Conservation (phyloP, 2,888 invertebrate species). For the Hirtodrosophila alboralis region DNA sequence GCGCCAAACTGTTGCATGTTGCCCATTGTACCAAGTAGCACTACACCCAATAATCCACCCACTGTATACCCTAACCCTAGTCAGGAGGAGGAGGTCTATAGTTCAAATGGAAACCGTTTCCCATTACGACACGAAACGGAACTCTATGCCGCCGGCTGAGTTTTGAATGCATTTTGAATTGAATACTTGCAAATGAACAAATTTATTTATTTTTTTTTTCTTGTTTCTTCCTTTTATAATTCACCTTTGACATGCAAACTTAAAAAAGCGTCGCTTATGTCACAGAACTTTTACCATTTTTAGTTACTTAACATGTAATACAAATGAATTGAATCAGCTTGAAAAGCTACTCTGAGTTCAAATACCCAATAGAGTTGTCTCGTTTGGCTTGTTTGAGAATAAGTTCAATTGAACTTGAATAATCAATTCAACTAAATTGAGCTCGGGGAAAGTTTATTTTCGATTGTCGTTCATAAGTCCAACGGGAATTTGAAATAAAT, state of each 20-base stretch:
- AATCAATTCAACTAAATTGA: no score
- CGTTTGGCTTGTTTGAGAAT: no score
- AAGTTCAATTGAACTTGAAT: no score
- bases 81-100: background rate
- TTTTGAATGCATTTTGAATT: constrained; percentile 53
- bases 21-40: constrained; percentile 25
- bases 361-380: no score
- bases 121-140: constrained; percentile 33
- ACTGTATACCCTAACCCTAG: constrained; percentile 1
- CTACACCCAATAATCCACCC: background rate
- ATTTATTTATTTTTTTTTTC: no score
- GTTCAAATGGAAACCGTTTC: constrained; percentile 31
- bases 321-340: no score
- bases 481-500: no score
- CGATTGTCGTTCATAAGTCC: no score
- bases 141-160: constrained; percentile 20
- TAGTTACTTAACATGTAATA: no score
- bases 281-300: constrained; percentile 22
- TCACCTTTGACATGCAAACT: constrained; percentile 73
- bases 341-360: no score
- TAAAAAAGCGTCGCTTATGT: constrained; percentile 39
- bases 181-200: constrained; percentile 46
- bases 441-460: no score
- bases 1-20: constrained; percentile 63
- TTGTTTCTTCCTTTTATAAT: constrained; percentile 49